These are phyloP conservation scores for Lateolabrax maculatus DNA, from an alignment of 2,797 vertebrate genomes.

Conservation along the genomic window DNA sequence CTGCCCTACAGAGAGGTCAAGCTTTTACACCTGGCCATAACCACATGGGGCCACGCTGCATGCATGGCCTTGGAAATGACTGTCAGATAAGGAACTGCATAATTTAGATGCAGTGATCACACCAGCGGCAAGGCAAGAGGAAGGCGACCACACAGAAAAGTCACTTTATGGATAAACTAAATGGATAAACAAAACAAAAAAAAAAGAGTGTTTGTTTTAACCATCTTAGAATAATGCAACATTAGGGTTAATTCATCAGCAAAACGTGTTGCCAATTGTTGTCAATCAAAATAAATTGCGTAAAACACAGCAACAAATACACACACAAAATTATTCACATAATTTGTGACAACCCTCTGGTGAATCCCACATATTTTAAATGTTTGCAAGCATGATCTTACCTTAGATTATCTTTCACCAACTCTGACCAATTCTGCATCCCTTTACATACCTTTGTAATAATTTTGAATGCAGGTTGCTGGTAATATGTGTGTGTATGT, in stretches of 20 bases:
- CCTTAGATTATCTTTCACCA: not conserved
- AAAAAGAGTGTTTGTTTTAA: slow-evolving; percentile 3
- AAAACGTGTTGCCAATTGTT: not conserved
- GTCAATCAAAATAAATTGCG: slow-evolving; percentile 2
- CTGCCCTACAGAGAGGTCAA: slow-evolving; percentile 84
- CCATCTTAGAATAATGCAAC: not conserved
- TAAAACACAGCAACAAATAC: not conserved
- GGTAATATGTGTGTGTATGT: slow-evolving; percentile 33
- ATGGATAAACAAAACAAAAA: too few relatives aligned
- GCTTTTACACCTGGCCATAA: slow-evolving; percentile 83
- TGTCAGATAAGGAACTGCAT: slow-evolving; percentile 77
- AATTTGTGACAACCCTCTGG: not conserved
- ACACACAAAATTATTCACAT: not conserved
- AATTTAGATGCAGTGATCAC: slow-evolving; percentile 68
- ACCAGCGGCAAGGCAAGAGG: slow-evolving; percentile 40
- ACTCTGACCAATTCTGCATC: not conserved
- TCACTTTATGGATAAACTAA: slow-evolving; percentile 9
- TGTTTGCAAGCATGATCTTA: not conserved
- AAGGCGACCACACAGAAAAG: slow-evolving; percentile 16
- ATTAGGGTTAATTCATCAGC: not conserved
- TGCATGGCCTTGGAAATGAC: slow-evolving; percentile 77
- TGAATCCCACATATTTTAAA: not conserved
- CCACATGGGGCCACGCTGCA: slow-evolving; percentile 73
- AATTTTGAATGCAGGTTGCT: slow-evolving; percentile 16
- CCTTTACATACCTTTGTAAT: not conserved